phyloP scores from a whole-genome alignment of 2,797 vertebrate species.

The Bovichtus variegatus region DNA sequence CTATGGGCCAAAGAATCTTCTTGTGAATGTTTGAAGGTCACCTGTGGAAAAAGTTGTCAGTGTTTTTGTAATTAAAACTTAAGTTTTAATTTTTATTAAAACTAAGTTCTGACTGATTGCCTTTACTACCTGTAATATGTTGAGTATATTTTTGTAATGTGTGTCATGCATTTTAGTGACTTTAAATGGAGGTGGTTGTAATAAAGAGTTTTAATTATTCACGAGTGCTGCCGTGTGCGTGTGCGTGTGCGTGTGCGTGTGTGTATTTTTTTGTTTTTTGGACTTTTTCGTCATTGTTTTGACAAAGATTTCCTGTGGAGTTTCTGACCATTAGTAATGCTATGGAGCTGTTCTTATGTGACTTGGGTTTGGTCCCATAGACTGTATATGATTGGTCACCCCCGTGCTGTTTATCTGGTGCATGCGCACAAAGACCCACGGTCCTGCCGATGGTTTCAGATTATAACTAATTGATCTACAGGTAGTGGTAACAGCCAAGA shows the following conservation, averaged over 20 bases:
- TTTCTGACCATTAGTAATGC: not conserved
- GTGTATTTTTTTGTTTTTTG: no score
- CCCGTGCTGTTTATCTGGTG: no score
- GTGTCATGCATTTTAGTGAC: slow-evolving; percentile 56
- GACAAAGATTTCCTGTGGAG: not conserved
- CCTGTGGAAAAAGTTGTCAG: slow-evolving; percentile 40
- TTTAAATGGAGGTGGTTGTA: slow-evolving; percentile 53
- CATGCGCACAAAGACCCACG: no score
- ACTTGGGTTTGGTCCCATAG: no score
- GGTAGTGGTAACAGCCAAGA: not conserved
- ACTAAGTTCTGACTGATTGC: slow-evolving; percentile 55
- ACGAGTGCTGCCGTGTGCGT: slow-evolving; percentile 7
- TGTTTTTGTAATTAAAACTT: slow-evolving; percentile 65
- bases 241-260: no score
- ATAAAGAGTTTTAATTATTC: slow-evolving; percentile 67
- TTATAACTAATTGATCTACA: not conserved
- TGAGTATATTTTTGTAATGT: slow-evolving; percentile 76
- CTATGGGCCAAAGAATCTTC: slow-evolving; percentile 45
- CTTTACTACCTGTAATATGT: slow-evolving; percentile 61
- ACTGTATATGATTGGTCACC: no score
- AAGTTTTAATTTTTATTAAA: no score
- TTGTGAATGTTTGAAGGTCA: slow-evolving; percentile 51
- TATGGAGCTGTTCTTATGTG: no score
- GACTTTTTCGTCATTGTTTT: no score
- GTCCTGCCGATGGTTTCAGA: not conserved